These are phyloP conservation scores for Linyphia triangularis DNA, from an alignment of 2,888 invertebrate species.

Conservation along the genomic window DNA sequence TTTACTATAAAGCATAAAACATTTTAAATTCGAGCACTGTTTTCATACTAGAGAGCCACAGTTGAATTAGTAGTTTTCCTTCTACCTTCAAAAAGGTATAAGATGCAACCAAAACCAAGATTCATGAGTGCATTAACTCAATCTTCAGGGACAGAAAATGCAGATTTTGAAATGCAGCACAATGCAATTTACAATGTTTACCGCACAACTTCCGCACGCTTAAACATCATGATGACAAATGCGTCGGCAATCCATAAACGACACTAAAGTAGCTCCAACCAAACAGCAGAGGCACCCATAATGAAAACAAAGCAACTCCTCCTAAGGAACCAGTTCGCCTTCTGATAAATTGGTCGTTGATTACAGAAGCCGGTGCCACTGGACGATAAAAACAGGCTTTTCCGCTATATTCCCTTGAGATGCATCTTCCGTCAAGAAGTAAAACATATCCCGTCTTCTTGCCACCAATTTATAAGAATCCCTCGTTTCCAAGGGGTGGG, in stretches of 20 bases:
- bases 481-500: not conserved
- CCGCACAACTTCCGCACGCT: too few relatives aligned
- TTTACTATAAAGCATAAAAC: too few relatives aligned
- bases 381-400: conserved; percentile 30
- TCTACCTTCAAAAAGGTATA: too few relatives aligned
- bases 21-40: too few relatives aligned
- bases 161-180: too few relatives aligned
- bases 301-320: conserved; percentile 6
- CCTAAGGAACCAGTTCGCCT: not conserved
- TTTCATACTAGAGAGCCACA: too few relatives aligned
- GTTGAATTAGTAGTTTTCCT: too few relatives aligned
- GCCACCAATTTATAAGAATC: conserved; percentile 21
- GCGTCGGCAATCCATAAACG: not conserved
- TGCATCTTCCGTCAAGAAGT: conserved; percentile 14
- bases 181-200: too few relatives aligned
- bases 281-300: not conserved
- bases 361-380: conserved; percentile 12
- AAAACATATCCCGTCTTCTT: conserved; percentile 19
- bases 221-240: not conserved
- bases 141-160: too few relatives aligned
- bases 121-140: too few relatives aligned
- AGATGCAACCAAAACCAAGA: too few relatives aligned
- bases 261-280: not conserved
- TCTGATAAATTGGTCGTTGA: conserved; percentile 45
- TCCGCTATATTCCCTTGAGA: not conserved